Base-by-base conservation (phyloP, 2,113 vertebrate species). In the Oxygymnocypris stewartii region DNA sequence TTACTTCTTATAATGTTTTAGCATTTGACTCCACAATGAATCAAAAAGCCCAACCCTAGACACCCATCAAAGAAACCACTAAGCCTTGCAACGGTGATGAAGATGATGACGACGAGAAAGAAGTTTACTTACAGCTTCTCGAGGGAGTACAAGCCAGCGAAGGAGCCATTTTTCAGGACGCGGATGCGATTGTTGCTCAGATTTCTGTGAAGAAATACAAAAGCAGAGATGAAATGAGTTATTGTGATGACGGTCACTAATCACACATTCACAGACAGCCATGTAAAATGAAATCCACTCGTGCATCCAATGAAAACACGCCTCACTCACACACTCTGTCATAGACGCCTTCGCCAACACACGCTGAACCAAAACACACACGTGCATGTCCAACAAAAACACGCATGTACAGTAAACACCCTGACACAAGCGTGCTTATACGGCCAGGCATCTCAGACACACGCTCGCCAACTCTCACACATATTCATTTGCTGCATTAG, bases 121-220 rank as follows among this genome's bases (percentile, higher is more conserved):
- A 79, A 74, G 79, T 23, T 57, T 92, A 98, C 98, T 99, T 92
- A 99, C 98, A 99, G 92, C 94, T 97, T 99, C 88, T 99, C 97
- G 92, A 99, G 93, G 86, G 94, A 89, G 23, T 82, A 75, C 88
- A 99, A 95, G 92, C 97, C 98, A 80, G 92, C 73, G 93, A 99
- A 99, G 51, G 98, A 98, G 92, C 96, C 96, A 20, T 97, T 98
- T 91, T 92, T 96, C 89, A 99, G 93, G 87, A 93, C 89, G 0
- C 94, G 88, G 90, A 99, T 98, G 93, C 96, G 97, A 95, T 99
- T 99, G 94, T 97, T 97, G 93, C 96, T 96, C 93, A 99, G 91
- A 91, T 98, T 96, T 89, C 98, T 99, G 95, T 12, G 79, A 90
- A 69, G 37, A 31, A 77, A 88, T 75, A 54, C 54, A 61, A 85